These are phyloP conservation scores for Drosophila guanche DNA, from an alignment of 1,140 invertebrate genomes.

Conservation along the genomic window DNA sequence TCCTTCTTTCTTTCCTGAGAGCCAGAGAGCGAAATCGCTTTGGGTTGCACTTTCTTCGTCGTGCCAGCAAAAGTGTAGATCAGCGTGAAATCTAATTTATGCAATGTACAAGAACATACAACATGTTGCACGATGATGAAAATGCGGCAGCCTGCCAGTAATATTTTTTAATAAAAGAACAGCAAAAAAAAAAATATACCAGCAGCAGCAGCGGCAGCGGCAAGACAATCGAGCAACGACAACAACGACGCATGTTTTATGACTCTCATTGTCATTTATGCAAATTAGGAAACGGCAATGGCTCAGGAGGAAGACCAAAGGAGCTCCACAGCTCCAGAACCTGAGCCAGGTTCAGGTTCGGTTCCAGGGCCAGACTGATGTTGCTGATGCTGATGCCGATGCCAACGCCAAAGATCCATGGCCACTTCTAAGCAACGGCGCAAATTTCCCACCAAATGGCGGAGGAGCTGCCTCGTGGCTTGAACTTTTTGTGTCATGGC, in stretches of 20 bases:
- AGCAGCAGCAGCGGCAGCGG: conserved; percentile 17
- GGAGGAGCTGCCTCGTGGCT: conserved; percentile 26
- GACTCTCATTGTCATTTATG: conserved; percentile 83
- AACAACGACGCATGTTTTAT: conserved; percentile 83
- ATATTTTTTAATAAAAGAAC: conserved; percentile 71
- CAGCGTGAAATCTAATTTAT: conserved; percentile 80
- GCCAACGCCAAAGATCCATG: conserved; percentile 30
- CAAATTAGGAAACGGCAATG: conserved; percentile 74
- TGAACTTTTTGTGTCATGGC: conserved; percentile 63
- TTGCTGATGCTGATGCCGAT: conserved; percentile 12
- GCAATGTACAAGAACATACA: conserved; percentile 66
- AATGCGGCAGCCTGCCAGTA: conserved; percentile 54
- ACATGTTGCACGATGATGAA: conserved; percentile 78
- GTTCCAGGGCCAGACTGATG: conserved; percentile 15
- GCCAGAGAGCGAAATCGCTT: conserved; percentile 59
- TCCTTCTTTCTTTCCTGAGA: conserved; percentile 22
- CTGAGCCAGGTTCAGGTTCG: conserved; percentile 16
- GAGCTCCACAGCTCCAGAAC: conserved; percentile 34
- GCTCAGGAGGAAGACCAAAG: conserved; percentile 27
- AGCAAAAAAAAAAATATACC: conserved; percentile 1
- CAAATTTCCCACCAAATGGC: conserved; percentile 67
- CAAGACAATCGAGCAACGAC: conserved; percentile 66
- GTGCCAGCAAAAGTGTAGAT: conserved; percentile 77
- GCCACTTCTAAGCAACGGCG: conserved; percentile 67
- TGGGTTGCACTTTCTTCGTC: conserved; percentile 76